phyloP scores from a whole-genome alignment of 2,113 vertebrate species.

The Benthochromis sp. region DNA sequence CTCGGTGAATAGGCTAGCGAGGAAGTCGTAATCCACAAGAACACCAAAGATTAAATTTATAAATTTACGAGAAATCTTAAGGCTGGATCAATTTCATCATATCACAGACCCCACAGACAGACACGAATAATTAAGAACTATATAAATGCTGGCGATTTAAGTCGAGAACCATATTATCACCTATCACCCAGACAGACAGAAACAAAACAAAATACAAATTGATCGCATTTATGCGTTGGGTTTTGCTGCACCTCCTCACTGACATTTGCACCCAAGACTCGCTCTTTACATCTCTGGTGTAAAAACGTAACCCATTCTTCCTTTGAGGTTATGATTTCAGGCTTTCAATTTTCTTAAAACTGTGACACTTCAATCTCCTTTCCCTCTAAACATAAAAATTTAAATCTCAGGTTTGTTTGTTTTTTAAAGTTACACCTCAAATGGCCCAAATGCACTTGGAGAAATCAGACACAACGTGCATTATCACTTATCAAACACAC shows the following conservation, averaged over 20 bases:
- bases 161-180: neutral
- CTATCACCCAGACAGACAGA: neutral
- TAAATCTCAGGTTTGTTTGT: neutral
- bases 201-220: neutral
- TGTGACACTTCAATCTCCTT: neutral
- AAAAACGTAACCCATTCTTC: neutral
- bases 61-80: neutral
- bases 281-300: neutral
- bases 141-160: neutral
- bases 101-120: neutral
- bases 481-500: neutral
- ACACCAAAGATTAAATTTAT: neutral
- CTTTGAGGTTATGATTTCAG: neutral
- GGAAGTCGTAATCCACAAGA: neutral
- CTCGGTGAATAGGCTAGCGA: neutral
- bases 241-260: neutral
- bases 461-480: neutral
- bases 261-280: neutral
- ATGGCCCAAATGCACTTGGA: neutral
- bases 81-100: neutral
- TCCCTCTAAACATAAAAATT: fast-evolving
- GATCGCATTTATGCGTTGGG: neutral
- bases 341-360: neutral
- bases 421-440: neutral
- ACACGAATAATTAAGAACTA: neutral